A percentile compares a stretch with the other conserved stretches of the same genome.
Conservation (phyloP, 23 tunicate species). For the Oikopleura vanhoeffeni region DNA sequence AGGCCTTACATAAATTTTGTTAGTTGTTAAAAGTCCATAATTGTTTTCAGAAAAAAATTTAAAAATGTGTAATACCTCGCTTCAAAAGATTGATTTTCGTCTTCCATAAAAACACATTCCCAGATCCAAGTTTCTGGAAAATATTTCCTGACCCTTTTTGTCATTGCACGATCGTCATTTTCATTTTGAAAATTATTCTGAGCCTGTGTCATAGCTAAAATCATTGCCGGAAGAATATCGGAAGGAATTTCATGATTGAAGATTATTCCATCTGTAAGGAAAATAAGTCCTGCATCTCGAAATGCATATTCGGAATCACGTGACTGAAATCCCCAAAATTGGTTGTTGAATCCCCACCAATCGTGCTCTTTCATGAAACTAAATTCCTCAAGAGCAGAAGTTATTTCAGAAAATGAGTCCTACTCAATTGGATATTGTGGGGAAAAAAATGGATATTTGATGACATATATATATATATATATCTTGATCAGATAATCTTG, state of each 20-base stretch:
- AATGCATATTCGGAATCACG: not conserved
- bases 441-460: too few relatives aligned
- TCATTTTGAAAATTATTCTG: not conserved
- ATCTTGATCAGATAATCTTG: too few relatives aligned
- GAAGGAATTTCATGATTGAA: not conserved
- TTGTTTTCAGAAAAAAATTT: too few relatives aligned
- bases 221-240: not conserved
- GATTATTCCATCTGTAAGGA: not conserved
- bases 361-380: not conserved
- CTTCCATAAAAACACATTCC: slow-evolving; percentile 52
- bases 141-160: slow-evolving; percentile 27
- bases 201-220: not conserved
- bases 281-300: not conserved
- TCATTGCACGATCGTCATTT: not conserved
- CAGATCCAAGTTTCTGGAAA: slow-evolving; percentile 96
- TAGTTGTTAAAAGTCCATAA: too few relatives aligned
- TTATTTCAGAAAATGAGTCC: too few relatives aligned
- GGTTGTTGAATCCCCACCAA: not conserved
- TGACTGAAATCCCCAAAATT: not conserved
- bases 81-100: not conserved
- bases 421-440: too few relatives aligned
- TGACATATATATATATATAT: too few relatives aligned
- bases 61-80: too few relatives aligned
- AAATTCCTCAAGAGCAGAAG: not conserved
- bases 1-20: too few relatives aligned